Evolutionary conservation across 2,888 invertebrate genomes (phyloP).

Genomic region (Limenitis camilla): DNA sequence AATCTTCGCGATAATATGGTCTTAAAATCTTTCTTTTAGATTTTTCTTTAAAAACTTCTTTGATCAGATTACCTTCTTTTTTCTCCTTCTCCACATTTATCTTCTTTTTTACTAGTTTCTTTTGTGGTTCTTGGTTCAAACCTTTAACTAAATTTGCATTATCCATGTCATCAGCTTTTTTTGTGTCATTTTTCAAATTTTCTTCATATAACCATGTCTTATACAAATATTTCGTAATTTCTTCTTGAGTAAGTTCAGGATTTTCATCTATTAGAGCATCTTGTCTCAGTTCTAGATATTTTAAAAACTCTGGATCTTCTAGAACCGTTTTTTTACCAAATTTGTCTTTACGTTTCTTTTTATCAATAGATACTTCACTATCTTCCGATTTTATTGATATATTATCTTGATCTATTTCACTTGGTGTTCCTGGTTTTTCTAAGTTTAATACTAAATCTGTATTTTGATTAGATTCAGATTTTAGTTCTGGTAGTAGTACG

Average conservation of each 20-base stretch:
- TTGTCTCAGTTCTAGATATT: slow-evolving; percentile 65
- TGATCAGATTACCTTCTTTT: slow-evolving; percentile 15
- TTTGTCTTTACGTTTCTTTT: slow-evolving; percentile 33
- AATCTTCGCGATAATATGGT: no score
- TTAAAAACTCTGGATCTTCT: slow-evolving; percentile 60
- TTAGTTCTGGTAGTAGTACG: no score
- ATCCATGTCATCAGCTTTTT: slow-evolving; percentile 46
- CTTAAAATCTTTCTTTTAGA: slow-evolving; percentile 21
- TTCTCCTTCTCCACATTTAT: no score
- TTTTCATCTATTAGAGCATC: slow-evolving; percentile 67
- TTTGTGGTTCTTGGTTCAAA: slow-evolving; percentile 31
- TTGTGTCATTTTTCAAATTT: slow-evolving; percentile 33
- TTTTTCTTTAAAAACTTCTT: slow-evolving; percentile 51
- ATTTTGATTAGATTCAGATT: no score
- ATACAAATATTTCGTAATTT: slow-evolving; percentile 63
- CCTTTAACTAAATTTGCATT: slow-evolving; percentile 52
- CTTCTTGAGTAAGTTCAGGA: slow-evolving; percentile 63
- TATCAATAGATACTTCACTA: slow-evolving; percentile 36
- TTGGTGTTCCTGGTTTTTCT: slow-evolving; percentile 3
- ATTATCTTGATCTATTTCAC: slow-evolving; percentile 26
- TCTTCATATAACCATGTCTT: slow-evolving; percentile 65
- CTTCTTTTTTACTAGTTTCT: no score
- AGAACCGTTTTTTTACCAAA: slow-evolving; percentile 29
- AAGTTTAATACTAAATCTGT: not conserved
- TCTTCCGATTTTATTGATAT: slow-evolving; percentile 33